These are phyloP conservation scores for Heliothis virescens DNA, from an alignment of 1,140 invertebrate genomes.

Conservation along the genomic window DNA sequence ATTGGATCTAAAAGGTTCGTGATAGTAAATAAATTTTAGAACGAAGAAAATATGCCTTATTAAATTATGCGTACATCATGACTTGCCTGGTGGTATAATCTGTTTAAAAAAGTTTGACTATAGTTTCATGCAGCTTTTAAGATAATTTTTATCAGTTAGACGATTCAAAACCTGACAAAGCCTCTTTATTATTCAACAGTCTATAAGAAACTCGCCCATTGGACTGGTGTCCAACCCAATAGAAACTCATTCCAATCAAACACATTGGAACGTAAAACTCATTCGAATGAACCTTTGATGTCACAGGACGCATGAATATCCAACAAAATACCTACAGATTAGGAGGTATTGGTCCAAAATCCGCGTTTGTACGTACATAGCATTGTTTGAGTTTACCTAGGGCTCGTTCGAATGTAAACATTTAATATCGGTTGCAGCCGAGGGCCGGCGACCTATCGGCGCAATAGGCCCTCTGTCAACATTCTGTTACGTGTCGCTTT, in stretches of 20 bases:
- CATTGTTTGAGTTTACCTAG: slow-evolving; percentile 72
- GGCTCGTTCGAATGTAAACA: slow-evolving; percentile 72
- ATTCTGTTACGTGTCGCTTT: slow-evolving; percentile 42
- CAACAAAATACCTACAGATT: slow-evolving; percentile 63
- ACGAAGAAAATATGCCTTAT: no score
- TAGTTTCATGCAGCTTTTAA: no score
- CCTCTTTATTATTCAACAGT: neutral
- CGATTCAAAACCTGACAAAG: no score
- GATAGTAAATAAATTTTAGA: no score
- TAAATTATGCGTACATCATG: no score
- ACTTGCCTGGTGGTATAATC: no score
- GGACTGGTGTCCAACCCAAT: neutral
- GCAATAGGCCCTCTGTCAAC: slow-evolving; percentile 49
- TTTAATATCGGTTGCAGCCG: slow-evolving; percentile 76
- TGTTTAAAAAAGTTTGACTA: no score
- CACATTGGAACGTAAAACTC: slow-evolving; percentile 31
- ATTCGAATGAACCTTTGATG: slow-evolving; percentile 50
- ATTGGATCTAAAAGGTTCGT: no score
- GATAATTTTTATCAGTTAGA: no score
- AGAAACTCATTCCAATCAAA: slow-evolving; percentile 29
- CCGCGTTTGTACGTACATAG: slow-evolving; percentile 59
- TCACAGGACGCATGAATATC: slow-evolving; percentile 56
- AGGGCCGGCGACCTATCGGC: slow-evolving; percentile 52
- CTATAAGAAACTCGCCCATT: neutral
- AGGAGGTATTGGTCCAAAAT: slow-evolving; percentile 71